These are phyloP conservation scores for Origma solitaria DNA, from an alignment of 2,113 vertebrate genomes.

Conservation along the genomic window DNA sequence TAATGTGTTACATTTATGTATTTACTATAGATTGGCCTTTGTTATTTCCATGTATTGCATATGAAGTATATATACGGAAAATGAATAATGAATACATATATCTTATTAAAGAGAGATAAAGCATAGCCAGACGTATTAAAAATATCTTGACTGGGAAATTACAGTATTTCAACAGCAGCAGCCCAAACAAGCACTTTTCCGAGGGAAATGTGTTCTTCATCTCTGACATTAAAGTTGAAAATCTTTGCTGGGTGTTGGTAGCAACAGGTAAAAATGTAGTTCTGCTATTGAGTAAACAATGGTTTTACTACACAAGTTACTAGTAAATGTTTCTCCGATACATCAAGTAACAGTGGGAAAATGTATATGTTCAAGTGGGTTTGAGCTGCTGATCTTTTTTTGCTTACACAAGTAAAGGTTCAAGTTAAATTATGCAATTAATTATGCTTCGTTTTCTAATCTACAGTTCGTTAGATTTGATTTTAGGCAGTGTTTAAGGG, in stretches of 20 bases:
- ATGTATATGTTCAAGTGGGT: background rate
- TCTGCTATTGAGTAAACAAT: background rate
- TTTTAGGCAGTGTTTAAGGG: background rate
- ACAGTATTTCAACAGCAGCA: background rate
- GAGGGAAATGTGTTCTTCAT: background rate
- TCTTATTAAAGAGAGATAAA: background rate
- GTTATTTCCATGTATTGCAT: background rate
- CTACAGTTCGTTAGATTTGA: background rate
- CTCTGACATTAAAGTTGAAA: background rate
- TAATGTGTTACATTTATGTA: background rate
- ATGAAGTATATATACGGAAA: background rate
- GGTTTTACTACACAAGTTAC: background rate
- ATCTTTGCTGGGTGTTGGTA: background rate
- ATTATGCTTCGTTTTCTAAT: background rate
- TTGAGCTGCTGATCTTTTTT: background rate
- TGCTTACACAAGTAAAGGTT: background rate
- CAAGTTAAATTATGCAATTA: background rate
- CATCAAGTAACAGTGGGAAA: background rate
- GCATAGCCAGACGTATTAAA: background rate
- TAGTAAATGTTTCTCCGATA: background rate
- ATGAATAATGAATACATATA: background rate
- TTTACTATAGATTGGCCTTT: background rate
- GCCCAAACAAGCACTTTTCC: background rate
- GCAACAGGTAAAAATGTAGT: background rate
- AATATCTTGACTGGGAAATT: background rate